Percentiles rank a stretch among this genome's conserved stretches.
Conservation (phyloP, 2,888 invertebrate species). For the Cryptophagus acutangulus region DNA sequence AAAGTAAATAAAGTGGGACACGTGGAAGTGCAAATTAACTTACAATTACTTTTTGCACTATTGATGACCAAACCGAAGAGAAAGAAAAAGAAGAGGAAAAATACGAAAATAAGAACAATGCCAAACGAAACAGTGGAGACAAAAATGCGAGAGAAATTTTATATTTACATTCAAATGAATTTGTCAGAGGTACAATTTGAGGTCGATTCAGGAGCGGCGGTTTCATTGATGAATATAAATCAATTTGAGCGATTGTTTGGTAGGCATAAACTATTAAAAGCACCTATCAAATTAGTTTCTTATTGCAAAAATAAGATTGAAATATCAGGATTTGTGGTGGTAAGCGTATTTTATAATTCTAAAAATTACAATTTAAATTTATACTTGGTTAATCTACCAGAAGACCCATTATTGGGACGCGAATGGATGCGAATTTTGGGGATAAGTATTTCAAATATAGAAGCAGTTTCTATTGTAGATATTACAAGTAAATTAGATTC, state of each 20-base stretch:
- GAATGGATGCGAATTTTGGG: constrained; percentile 27
- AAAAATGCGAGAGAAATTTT: too few relatives aligned
- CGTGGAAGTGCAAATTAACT: too few relatives aligned
- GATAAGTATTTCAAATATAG: neutral
- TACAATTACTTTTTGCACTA: too few relatives aligned
- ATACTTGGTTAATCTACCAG: constrained; percentile 19
- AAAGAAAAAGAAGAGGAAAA: too few relatives aligned
- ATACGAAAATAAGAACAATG: too few relatives aligned
- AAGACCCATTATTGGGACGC: constrained; percentile 26
- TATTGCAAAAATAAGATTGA: constrained; percentile 13
- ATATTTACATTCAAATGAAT: too few relatives aligned
- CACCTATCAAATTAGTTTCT: neutral
- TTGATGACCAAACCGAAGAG: too few relatives aligned
- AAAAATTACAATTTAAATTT: neutral
- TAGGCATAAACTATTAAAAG: neutral
- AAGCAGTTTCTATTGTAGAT: constrained; percentile 5
- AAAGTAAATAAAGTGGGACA: too few relatives aligned
- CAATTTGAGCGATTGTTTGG: constrained; percentile 1
- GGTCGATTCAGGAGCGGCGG: constrained; percentile 9
- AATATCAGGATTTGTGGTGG: neutral
- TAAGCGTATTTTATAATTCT: neutral
- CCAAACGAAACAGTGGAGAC: too few relatives aligned
- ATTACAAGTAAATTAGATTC: constrained; percentile 1
- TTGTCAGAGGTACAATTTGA: constrained; percentile 1
- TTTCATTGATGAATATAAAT: constrained; percentile 3